Percentiles rank a stretch among this genome's conserved stretches.
Evolutionary conservation across 2,888 invertebrate species (phyloP).

Genomic region (Alloscopus bannaensis): DNA sequence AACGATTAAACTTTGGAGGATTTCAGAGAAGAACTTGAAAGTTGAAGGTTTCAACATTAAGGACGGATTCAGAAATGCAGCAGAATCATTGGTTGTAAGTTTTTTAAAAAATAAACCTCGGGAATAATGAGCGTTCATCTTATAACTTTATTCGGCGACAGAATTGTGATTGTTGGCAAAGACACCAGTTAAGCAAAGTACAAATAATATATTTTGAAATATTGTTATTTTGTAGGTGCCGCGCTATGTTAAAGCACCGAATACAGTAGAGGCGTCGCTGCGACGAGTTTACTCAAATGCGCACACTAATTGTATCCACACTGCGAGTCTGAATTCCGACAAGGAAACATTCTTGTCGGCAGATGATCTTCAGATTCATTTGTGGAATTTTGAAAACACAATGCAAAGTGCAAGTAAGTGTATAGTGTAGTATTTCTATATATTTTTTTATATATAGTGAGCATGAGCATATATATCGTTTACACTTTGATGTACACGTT

Average conservation of each 20-base stretch:
- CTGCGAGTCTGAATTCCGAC: slow-evolving; percentile 99
- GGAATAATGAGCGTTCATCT: no score
- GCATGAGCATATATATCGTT: no score
- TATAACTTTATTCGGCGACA: no score
- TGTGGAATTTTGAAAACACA: slow-evolving; percentile 99
- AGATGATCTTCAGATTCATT: slow-evolving; percentile 98
- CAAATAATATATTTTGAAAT: no score
- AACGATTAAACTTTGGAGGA: slow-evolving; percentile 99
- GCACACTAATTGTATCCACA: slow-evolving; percentile 99
- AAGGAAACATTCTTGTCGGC: slow-evolving; percentile 99
- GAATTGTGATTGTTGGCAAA: no score
- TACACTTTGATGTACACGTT: no score
- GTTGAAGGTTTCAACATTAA: slow-evolving; percentile 98
- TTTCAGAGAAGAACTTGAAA: slow-evolving; percentile 94
- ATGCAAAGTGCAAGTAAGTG: slow-evolving; percentile 97
- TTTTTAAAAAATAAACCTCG: no score
- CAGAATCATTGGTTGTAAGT: slow-evolving; percentile 84
- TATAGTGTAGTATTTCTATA: no score
- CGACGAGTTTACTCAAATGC: slow-evolving; percentile 99
- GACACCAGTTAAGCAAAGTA: no score
- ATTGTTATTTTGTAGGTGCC: slow-evolving; percentile 81
- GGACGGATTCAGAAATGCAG: slow-evolving; percentile 91
- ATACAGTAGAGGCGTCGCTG: slow-evolving; percentile 99
- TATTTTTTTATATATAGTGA: no score
- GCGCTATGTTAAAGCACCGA: slow-evolving; percentile 95